Evolutionary conservation across 2,113 vertebrate species (phyloP).

Genomic region (Motacilla tschutschensis): DNA sequence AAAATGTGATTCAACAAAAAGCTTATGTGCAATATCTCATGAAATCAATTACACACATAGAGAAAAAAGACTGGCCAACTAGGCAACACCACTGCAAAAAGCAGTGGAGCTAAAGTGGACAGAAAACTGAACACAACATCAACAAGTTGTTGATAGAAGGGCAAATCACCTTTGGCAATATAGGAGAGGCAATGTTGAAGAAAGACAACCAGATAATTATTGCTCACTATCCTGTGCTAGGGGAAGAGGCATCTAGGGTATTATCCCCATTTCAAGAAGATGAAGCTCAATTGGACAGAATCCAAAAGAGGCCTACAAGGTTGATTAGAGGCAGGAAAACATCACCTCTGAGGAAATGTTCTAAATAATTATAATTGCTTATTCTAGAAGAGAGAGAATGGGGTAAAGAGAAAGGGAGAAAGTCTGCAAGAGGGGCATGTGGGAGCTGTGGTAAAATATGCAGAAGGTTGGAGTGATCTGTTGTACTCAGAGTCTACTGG

Average conservation of each 20-base stretch:
- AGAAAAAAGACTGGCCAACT: background rate
- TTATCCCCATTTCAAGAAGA: conserved; percentile 10
- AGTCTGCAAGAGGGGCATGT: background rate
- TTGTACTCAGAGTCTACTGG: background rate
- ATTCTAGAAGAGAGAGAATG: background rate
- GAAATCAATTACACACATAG: background rate
- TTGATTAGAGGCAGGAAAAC: conserved; percentile 29
- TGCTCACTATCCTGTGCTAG: background rate
- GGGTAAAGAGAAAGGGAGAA: background rate
- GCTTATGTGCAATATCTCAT: background rate
- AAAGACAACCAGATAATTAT: conserved; percentile 23
- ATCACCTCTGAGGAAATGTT: conserved; percentile 22
- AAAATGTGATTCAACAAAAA: background rate
- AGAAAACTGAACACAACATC: background rate
- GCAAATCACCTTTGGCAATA: background rate
- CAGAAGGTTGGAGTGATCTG: background rate
- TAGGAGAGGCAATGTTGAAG: background rate
- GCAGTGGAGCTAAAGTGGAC: background rate
- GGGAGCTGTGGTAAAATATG: background rate
- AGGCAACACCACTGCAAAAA: background rate
- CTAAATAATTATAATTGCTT: conserved; percentile 48
- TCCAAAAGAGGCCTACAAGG: background rate
- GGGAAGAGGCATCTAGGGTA: background rate
- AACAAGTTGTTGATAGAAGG: background rate
- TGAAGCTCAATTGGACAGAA: conserved; percentile 38